phyloP scores from a whole-genome alignment of 1,140 invertebrate genomes.

The Panagrolaimus sp. region DNA sequence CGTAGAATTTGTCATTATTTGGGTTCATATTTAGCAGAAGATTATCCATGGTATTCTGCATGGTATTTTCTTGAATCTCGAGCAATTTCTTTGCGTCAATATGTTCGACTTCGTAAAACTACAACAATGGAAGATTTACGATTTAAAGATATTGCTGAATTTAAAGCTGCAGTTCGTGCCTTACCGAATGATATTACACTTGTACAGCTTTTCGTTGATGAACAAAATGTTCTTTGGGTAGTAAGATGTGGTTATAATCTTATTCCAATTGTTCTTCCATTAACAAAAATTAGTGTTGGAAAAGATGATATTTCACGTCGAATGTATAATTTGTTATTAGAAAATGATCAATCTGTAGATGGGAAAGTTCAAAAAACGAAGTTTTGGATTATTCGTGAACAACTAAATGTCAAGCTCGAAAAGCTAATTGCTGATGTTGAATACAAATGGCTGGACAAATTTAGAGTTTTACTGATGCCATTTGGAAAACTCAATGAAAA shows the following conservation, averaged over 20 bases:
- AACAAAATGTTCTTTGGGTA: neutral
- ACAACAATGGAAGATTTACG: neutral
- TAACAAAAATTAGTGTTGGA: neutral
- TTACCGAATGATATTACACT: neutral
- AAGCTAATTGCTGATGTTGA: neutral
- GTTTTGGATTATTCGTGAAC: neutral
- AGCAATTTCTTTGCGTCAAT: neutral
- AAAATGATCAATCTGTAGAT: constrained; percentile 3
- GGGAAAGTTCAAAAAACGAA: neutral
- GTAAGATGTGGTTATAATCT: neutral
- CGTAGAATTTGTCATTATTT: neutral
- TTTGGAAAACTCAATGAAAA: neutral
- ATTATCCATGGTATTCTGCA: neutral
- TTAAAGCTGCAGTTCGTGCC: neutral
- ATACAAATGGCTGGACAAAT: neutral
- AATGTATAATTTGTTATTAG: neutral
- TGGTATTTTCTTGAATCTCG: constrained; percentile 3
- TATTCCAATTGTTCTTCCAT: neutral
- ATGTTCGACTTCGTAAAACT: neutral
- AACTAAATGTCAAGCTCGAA: neutral
- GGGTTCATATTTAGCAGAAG: neutral
- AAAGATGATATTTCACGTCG: neutral
- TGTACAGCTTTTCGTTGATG: neutral
- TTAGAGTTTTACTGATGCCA: neutral
- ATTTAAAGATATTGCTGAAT: neutral